These are phyloP conservation scores for Cyphomyrus discorhynchus DNA, from an alignment of 2,113 vertebrate species.

Conservation along the genomic window DNA sequence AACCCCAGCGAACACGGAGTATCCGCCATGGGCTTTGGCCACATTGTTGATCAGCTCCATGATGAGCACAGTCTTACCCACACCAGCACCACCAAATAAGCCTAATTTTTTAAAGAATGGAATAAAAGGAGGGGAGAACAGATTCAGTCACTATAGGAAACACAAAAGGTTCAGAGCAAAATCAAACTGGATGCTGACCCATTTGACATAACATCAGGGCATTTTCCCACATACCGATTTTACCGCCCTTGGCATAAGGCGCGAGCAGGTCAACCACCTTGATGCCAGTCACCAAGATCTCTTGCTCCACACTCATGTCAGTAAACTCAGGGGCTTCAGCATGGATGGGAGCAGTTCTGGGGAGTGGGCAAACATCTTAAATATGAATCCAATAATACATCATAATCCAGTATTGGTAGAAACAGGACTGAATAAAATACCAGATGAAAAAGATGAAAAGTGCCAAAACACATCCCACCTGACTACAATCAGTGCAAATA, in stretches of 20 bases:
- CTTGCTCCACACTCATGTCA: slow-evolving; percentile 98
- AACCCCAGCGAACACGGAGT: slow-evolving; percentile 92
- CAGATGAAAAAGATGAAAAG: no score
- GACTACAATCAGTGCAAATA: neutral
- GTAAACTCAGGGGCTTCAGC: slow-evolving; percentile 92
- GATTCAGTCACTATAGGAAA: neutral
- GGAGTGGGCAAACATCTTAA: accelerated
- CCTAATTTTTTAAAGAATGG: slow-evolving; percentile 51
- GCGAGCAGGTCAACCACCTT: slow-evolving; percentile 95
- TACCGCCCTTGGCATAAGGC: slow-evolving; percentile 95
- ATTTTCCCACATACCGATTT: slow-evolving; percentile 73
- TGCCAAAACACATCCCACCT: neutral
- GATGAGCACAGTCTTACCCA: slow-evolving; percentile 93
- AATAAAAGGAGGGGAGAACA: neutral
- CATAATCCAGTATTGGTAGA: neutral
- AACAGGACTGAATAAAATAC: neutral
- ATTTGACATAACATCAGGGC: neutral
- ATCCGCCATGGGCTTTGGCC: slow-evolving; percentile 95
- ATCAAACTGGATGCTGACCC: neutral
- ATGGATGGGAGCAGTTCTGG: slow-evolving; percentile 87
- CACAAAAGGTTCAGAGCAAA: neutral
- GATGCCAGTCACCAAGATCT: slow-evolving; percentile 96
- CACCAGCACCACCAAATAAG: slow-evolving; percentile 91
- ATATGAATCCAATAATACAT: neutral
- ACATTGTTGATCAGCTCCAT: slow-evolving; percentile 99